Evolutionary conservation across 1,140 invertebrate species (phyloP), one percentile per base, ranked within the genome.

Genomic region (Mesaphorura yosii): DNA sequence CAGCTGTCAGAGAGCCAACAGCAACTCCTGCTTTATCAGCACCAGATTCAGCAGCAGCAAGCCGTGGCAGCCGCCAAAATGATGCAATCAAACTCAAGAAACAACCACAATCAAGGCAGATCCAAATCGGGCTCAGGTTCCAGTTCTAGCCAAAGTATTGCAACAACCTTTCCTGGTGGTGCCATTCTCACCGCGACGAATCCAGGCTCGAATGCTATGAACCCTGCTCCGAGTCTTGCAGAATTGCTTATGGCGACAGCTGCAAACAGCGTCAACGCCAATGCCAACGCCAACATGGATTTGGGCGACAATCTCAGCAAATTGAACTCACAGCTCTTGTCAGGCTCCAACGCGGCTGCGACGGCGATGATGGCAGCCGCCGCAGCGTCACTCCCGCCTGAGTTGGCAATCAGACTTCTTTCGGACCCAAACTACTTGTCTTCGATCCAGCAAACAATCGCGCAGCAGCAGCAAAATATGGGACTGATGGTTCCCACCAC

Each of bases 401-500:
- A 62, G 39, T 38, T 62, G 19, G 55, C 53, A 7, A 55, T 62
- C 29, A 45, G 58, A 37, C 48, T 60, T 17, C 31, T n/a, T n/a
- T n/a, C 57, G 3, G 58, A 60, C 29, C 58, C 58, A 7, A 29
- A 45, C 5, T 62, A 62, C 28, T 29, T 62, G 6, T 42, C 59
- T 31, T 50, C 15, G 26, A 39, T 62, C 28, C 55, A 57, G 31
- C 59, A 61, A 49, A 34, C 57, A 51, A 22, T 19, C 6, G 23
- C 50, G 20, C 57, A 53, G 26, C 49, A 48, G 14, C 78, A n/a
- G 64, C 50, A 44, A 47, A 72, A 17, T 60, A 73, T 14, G 70
- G 72, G 14, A 62, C 73, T 6, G 71, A 74, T 1, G 71, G 46
- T 54, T 25, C 75, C 41, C 64, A 70, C 20, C 69, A 74, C 52